Conservation (phyloP, 2,797 vertebrate genomes). For the Melanotaenia boesemani region DNA sequence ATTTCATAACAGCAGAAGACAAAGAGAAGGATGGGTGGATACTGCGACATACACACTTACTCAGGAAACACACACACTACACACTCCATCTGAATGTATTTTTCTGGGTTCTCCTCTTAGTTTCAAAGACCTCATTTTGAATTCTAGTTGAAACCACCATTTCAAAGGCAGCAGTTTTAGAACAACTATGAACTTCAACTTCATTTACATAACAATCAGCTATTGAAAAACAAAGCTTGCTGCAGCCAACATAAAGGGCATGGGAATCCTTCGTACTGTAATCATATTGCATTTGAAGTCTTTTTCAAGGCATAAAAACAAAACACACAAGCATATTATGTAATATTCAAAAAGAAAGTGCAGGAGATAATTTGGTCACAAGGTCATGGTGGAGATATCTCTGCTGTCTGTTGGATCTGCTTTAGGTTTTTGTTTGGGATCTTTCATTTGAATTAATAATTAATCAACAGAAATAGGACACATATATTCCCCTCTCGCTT, state of each 20-base stretch:
- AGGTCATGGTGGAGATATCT: background rate
- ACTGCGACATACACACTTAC: slow-evolving; percentile 13
- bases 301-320: slow-evolving; percentile 20
- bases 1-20: slow-evolving; percentile 40
- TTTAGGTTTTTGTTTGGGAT: background rate
- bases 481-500: background rate
- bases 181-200: slow-evolving; percentile 37
- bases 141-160: slow-evolving; percentile 16
- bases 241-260: slow-evolving; percentile 6
- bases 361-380: slow-evolving; percentile 15
- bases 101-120: slow-evolving; percentile 18
- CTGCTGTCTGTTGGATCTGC: background rate
- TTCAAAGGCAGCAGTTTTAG: slow-evolving; percentile 37
- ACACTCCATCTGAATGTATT: slow-evolving; percentile 14
- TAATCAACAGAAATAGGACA: slow-evolving; percentile 8
- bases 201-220: slow-evolving; percentile 45
- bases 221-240: slow-evolving; percentile 16
- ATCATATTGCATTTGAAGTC: slow-evolving; percentile 11
- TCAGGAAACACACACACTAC: background rate
- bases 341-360: slow-evolving; percentile 13
- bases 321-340: slow-evolving; percentile 11
- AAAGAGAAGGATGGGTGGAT: slow-evolving; percentile 33
- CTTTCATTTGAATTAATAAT: slow-evolving; percentile 23
- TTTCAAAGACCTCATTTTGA: slow-evolving; percentile 41
- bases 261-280: slow-evolving; percentile 15